Conservation (phyloP, 2,113 vertebrate genomes). For the Psilopogon haemacephalus region DNA sequence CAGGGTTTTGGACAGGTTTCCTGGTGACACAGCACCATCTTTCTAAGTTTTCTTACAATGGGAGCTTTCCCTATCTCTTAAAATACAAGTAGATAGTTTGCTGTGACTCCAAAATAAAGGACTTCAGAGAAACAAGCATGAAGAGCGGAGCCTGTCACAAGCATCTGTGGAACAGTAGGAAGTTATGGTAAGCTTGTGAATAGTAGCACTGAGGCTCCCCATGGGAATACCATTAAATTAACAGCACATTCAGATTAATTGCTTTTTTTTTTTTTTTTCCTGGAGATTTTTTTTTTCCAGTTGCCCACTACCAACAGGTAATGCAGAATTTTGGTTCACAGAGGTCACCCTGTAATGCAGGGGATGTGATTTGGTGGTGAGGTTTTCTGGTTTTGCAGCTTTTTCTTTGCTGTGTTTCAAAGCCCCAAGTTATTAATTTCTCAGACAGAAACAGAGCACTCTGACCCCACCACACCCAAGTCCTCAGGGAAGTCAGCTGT, state of each 20-base stretch:
- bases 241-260: constrained; percentile 34
- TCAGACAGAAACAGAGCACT: not conserved
- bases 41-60: not conserved
- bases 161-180: constrained; percentile 42
- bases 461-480: not conserved
- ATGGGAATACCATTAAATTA: constrained; percentile 44
- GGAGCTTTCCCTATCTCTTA: not conserved
- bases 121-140: not conserved
- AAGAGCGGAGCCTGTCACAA: constrained; percentile 13
- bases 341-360: not conserved
- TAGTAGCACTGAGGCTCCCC: constrained; percentile 23
- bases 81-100: not conserved
- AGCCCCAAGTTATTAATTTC: not conserved
- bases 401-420: not conserved
- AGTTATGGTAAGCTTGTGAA: constrained; percentile 13
- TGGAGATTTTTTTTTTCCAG: not conserved
- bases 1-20: not conserved
- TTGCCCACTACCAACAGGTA: constrained; percentile 12
- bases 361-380: not conserved
- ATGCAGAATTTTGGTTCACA: not conserved
- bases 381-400: not conserved
- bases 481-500: not conserved
- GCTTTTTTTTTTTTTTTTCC: not conserved
- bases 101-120: not conserved
- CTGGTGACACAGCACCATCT: not conserved